Percentiles rank a stretch among this genome's conserved stretches.
These are phyloP conservation scores for Ichneumon xanthorius DNA, from an alignment of 2,888 invertebrate species.

Conservation along the genomic window DNA sequence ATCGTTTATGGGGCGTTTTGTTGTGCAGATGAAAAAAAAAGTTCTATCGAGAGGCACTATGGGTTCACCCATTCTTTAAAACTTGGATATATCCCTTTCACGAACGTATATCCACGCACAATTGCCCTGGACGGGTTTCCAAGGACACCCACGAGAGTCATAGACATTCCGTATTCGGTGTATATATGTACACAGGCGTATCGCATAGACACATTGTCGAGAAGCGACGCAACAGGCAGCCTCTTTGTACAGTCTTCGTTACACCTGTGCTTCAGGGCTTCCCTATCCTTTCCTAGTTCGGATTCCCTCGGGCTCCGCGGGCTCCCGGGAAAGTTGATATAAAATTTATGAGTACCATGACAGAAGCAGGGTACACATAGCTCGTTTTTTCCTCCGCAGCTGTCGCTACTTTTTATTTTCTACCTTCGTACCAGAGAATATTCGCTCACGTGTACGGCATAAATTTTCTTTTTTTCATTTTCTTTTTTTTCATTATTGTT, in stretches of 20 bases:
- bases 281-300: slow-evolving; percentile 4
- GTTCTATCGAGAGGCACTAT: background rate
- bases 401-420: background rate
- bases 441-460: background rate
- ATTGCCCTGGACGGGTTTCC: slow-evolving; percentile 13
- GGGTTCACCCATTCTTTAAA: background rate
- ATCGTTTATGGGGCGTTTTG: background rate
- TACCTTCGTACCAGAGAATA: background rate
- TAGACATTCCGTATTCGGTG: slow-evolving; percentile 14
- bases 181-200: background rate
- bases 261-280: slow-evolving; percentile 3
- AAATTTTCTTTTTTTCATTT: background rate
- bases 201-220: background rate
- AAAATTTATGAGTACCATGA: slow-evolving; percentile 7
- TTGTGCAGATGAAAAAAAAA: background rate
- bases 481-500: background rate
- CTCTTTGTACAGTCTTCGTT: slow-evolving; percentile 31
- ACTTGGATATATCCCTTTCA: background rate
- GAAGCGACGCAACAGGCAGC: slow-evolving; percentile 50
- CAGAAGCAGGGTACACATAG: background rate
- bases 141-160: slow-evolving; percentile 18
- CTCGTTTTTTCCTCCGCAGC: background rate
- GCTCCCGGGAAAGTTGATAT: slow-evolving; percentile 29
- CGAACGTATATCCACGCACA: background rate
- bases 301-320: background rate